Evolutionary conservation across 2,888 invertebrate species (phyloP).

Genomic region (Leptinotarsa juncta): DNA sequence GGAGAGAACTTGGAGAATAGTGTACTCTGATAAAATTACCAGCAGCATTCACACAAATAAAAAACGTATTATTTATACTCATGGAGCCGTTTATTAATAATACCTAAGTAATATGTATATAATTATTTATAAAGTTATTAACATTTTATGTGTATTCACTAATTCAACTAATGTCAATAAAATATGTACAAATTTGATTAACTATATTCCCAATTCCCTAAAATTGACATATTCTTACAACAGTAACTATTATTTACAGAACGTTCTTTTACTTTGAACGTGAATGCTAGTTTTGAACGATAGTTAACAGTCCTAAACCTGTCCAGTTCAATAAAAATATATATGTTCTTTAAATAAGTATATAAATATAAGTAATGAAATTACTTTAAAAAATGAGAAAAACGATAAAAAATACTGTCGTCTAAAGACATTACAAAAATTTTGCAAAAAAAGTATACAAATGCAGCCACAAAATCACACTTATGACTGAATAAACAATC

Average conservation of each 20-base stretch:
- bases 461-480: conserved; percentile 19
- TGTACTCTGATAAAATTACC: too few relatives aligned
- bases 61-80: conserved; percentile 50
- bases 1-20: too few relatives aligned
- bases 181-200: conserved; percentile 70
- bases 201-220: conserved; percentile 75
- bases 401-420: conserved; percentile 50
- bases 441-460: not conserved
- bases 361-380: conserved; percentile 57
- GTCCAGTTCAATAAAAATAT: conserved; percentile 60
- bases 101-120: conserved; percentile 67
- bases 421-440: conserved; percentile 26
- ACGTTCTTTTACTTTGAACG: conserved; percentile 39
- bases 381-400: conserved; percentile 50
- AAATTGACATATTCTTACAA: conserved; percentile 79
- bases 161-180: conserved; percentile 71
- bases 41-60: conserved; percentile 1
- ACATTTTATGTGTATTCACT: conserved; percentile 66
- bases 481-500: conserved; percentile 18
- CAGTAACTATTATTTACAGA: conserved; percentile 62
- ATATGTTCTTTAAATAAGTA: conserved; percentile 58
- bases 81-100: conserved; percentile 66
- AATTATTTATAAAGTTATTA: conserved; percentile 68
- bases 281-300: conserved; percentile 53
- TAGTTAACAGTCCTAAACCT: conserved; percentile 62